Conservation (phyloP, 2,113 vertebrate species). For the Laticauda colubrina region DNA sequence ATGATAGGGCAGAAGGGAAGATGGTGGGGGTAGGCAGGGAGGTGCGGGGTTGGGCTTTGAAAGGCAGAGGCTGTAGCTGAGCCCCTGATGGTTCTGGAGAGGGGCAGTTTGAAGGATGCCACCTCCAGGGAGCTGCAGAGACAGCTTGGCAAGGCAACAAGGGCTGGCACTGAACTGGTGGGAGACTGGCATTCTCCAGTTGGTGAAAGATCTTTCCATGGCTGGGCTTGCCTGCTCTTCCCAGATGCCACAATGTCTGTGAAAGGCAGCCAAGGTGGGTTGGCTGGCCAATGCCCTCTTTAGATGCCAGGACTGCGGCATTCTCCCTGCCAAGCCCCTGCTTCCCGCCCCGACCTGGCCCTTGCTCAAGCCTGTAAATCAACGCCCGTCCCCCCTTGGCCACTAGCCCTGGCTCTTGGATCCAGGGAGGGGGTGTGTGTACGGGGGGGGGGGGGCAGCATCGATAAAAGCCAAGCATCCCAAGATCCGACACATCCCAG, state of each 20-base stretch:
- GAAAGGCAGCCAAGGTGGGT: not conserved
- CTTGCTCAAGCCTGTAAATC: not conserved
- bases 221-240: not conserved
- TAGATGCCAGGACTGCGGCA: not conserved
- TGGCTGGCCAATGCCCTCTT: not conserved
- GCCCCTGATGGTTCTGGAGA: too few relatives aligned
- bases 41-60: not conserved
- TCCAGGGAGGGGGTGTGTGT: not conserved
- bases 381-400: constrained; percentile 7
- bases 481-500: not conserved
- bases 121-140: not conserved
- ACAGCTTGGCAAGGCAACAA: not conserved
- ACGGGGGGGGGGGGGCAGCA: not conserved
- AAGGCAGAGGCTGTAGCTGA: not conserved
- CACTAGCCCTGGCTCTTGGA: not conserved
- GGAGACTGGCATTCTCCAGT: not conserved
- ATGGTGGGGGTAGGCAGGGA: not conserved
- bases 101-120: not conserved
- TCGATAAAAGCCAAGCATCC: not conserved
- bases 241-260: not conserved
- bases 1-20: not conserved
- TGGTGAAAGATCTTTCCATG: not conserved
- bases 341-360: not conserved
- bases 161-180: not conserved
- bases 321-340: not conserved